Base-by-base conservation (phyloP, 2,113 vertebrate genomes). In the Heloderma charlesbogerti region DNA sequence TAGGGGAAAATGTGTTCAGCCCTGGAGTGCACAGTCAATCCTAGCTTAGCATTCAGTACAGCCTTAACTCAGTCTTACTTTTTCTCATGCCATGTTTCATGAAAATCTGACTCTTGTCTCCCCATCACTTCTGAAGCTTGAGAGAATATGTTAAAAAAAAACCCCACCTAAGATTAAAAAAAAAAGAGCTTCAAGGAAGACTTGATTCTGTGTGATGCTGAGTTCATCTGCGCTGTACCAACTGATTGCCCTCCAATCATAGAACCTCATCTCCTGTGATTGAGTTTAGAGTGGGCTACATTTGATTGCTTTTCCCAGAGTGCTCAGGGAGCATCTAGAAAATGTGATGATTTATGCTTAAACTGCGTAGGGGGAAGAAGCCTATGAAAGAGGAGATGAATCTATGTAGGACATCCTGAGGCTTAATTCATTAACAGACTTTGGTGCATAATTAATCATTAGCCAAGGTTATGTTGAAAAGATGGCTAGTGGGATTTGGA, bases 391-490 rank as follows among this genome's bases (percentile, higher is more conserved):
- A 87, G 86, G 27, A 71, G 15, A 94, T n/a, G 27, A 91, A 93
- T 90, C 88, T 74, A 78, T 45, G 84, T 60, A 92, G 75, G 74
- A 86, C 74, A 57, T 67, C 69, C 82, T 92, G 84, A 93, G 81
- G 27, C 10, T 88, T 86, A 93, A 94, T 84, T 92, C 86, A 89
- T 92, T 93, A 94, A 88, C 18, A 92, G 91, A 88, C 88, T 92
- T 63, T 86, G 87, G 37, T 93, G 29, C 72, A 84, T 57, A 88
- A 91, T 91, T 93, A 92, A 90, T 92, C 92, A 91, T 4, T 37
- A 91, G 45, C 18, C 86, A 92, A 94, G 67, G 80, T 89, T 93
- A 87, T 43, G 6, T 69, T 85, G 92, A 90, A 80, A 92, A 79
- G 84, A 86, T 88, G 89, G 92, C 60, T 60, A 90, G 82, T 63